These are phyloP conservation scores for Dreissena rostriformis DNA, from an alignment of 1,140 invertebrate species.

Conservation along the genomic window DNA sequence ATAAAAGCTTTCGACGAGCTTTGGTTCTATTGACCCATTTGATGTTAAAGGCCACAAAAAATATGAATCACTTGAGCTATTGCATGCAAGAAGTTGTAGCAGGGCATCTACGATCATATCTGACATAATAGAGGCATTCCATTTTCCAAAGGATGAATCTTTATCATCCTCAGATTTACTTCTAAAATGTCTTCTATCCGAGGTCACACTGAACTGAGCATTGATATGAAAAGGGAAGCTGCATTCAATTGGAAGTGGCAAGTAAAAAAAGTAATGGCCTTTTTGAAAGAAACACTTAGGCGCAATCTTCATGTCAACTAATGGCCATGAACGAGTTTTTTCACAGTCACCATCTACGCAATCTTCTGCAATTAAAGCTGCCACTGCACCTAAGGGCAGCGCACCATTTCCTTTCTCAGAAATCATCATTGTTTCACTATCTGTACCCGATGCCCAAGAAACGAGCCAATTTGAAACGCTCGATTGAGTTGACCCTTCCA, in stretches of 20 bases:
- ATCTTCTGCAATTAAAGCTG: constrained; percentile 30
- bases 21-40: background rate
- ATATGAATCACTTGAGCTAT: background rate
- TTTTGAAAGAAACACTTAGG: constrained; percentile 60
- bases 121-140: constrained; percentile 65
- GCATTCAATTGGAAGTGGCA: constrained; percentile 61
- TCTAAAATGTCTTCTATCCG: constrained; percentile 53
- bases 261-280: constrained; percentile 67
- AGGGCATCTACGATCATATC: constrained; percentile 51
- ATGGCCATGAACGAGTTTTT: background rate
- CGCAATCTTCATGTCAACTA: constrained; percentile 13
- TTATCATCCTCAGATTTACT: constrained; percentile 58
- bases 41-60: background rate
- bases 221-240: constrained; percentile 66
- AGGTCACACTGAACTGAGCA: constrained; percentile 61
- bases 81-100: constrained; percentile 26
- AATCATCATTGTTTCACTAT: constrained; percentile 15
- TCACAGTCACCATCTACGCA: background rate
- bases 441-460: constrained; percentile 62
- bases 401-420: constrained; percentile 30
- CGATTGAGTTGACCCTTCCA: background rate
- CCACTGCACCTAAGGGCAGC: constrained; percentile 63
- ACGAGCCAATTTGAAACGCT: constrained; percentile 51
- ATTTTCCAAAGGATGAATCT: constrained; percentile 40
- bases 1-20: background rate